Evolutionary conservation across 1,140 invertebrate genomes (phyloP).

Genomic region (Drosophila trapezifrons): DNA sequence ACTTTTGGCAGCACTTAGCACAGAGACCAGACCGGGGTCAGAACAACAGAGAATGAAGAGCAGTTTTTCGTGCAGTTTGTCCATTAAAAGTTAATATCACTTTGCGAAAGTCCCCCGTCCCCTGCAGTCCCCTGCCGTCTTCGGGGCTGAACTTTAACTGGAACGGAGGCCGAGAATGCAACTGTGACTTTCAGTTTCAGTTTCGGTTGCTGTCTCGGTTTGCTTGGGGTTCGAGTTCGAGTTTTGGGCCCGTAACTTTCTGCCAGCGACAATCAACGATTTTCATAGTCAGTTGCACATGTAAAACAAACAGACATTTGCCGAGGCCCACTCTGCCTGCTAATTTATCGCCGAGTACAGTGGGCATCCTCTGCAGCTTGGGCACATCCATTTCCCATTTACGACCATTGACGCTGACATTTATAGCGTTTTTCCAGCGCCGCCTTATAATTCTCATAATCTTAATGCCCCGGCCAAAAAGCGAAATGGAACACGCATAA

Average conservation of each 20-base stretch:
- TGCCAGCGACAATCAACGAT: slow-evolving; percentile 77
- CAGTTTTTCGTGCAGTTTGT: slow-evolving; percentile 76
- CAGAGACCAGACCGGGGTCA: slow-evolving; percentile 67
- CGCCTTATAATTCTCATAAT: slow-evolving; percentile 75
- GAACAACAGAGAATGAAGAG: slow-evolving; percentile 47
- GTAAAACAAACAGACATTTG: slow-evolving; percentile 71
- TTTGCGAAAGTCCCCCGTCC: slow-evolving; percentile 66
- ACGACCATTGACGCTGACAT: slow-evolving; percentile 70
- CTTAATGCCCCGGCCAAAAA: slow-evolving; percentile 53
- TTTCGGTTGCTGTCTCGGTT: slow-evolving; percentile 35
- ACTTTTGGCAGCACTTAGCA: slow-evolving; percentile 81
- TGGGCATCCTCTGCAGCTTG: background rate
- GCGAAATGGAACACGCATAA: slow-evolving; percentile 17
- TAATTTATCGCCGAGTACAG: slow-evolving; percentile 57
- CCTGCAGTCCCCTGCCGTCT: slow-evolving; percentile 14
- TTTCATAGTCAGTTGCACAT: slow-evolving; percentile 81
- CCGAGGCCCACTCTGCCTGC: slow-evolving; percentile 42
- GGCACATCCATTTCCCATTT: slow-evolving; percentile 64
- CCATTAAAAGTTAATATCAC: slow-evolving; percentile 83
- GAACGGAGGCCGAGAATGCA: slow-evolving; percentile 39
- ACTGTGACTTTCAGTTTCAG: slow-evolving; percentile 68
- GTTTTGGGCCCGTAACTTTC: slow-evolving; percentile 52
- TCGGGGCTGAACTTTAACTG: slow-evolving; percentile 39
- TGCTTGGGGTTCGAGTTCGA: slow-evolving; percentile 20
- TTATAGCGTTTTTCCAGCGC: slow-evolving; percentile 61